Conservation (phyloP, 2,888 invertebrate genomes). For the Pyrrhia umbra region DNA sequence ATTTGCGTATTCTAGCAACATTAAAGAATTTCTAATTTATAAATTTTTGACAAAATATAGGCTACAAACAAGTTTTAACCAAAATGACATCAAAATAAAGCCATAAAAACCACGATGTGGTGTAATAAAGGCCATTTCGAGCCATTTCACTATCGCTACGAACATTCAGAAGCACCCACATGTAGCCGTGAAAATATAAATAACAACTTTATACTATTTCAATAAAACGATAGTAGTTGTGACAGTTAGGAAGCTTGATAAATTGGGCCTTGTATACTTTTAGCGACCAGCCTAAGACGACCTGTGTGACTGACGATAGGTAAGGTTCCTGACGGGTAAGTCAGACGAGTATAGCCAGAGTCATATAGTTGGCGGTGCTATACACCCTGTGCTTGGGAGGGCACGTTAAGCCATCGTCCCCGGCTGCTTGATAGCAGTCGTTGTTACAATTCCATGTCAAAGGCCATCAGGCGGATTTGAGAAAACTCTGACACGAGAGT, state of each 20-base stretch:
- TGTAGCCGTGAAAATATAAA: slow-evolving; percentile 33
- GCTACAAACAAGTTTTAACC: slow-evolving; percentile 29
- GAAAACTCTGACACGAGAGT: too few species aligned
- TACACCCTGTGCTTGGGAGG: too few species aligned
- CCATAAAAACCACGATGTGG: slow-evolving; percentile 52
- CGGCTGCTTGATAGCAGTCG: too few species aligned
- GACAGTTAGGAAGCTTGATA: slow-evolving; percentile 49
- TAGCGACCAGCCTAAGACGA: background rate
- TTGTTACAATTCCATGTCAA: too few species aligned
- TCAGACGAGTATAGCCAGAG: too few species aligned
- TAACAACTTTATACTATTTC: slow-evolving; percentile 41
- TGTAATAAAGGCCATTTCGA: slow-evolving; percentile 52
- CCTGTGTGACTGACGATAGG: too few species aligned
- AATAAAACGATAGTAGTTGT: slow-evolving; percentile 43
- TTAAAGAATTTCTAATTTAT: slow-evolving; percentile 26
- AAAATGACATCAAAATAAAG: slow-evolving; percentile 53
- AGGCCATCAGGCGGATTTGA: too few species aligned
- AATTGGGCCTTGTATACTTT: slow-evolving; percentile 26
- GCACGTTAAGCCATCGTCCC: too few species aligned
- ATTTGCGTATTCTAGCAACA: slow-evolving; percentile 1
- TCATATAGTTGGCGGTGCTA: too few species aligned
- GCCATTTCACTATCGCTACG: slow-evolving; percentile 37
- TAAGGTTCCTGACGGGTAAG: too few species aligned
- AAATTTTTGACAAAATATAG: slow-evolving; percentile 25
- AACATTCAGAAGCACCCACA: slow-evolving; percentile 50